Evolutionary conservation across 2,888 invertebrate genomes (phyloP).

Genomic region (Blastobasis adustella): DNA sequence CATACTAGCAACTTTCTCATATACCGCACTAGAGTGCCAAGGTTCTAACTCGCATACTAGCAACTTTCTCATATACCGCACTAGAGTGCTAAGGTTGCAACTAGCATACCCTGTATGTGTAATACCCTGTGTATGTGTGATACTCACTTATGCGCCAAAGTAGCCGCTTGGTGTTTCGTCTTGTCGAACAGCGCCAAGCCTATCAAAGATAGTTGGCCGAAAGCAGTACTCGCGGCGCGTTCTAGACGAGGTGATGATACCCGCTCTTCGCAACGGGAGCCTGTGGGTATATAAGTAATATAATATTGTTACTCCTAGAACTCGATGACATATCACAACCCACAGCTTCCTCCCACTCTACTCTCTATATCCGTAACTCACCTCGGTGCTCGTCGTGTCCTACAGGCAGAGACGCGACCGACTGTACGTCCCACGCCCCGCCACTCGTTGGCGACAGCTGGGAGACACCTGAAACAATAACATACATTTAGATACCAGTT

Average conservation of each 20-base stretch:
- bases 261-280: slow-evolving; percentile 28
- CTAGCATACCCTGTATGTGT: no score
- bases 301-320: no score
- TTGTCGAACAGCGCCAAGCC: slow-evolving; percentile 54
- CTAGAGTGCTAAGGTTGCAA: no score
- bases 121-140: no score
- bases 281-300: no score
- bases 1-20: no score
- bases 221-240: slow-evolving; percentile 27
- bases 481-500: background rate
- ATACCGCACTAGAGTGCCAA: no score
- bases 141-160: no score
- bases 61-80: no score
- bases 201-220: slow-evolving; percentile 45
- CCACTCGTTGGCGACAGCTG: slow-evolving; percentile 60
- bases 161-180: slow-evolving; percentile 24
- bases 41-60: no score
- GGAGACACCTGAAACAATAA: slow-evolving; percentile 41
- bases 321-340: background rate
- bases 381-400: slow-evolving; percentile 44
- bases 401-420: slow-evolving; percentile 47
- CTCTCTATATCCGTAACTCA: slow-evolving; percentile 10
- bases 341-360: background rate
- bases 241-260: slow-evolving; percentile 43
- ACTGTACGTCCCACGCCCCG: slow-evolving; percentile 48